phyloP scores from a whole-genome alignment of 2,797 vertebrate species.

The Sphenopsis melanotis region DNA sequence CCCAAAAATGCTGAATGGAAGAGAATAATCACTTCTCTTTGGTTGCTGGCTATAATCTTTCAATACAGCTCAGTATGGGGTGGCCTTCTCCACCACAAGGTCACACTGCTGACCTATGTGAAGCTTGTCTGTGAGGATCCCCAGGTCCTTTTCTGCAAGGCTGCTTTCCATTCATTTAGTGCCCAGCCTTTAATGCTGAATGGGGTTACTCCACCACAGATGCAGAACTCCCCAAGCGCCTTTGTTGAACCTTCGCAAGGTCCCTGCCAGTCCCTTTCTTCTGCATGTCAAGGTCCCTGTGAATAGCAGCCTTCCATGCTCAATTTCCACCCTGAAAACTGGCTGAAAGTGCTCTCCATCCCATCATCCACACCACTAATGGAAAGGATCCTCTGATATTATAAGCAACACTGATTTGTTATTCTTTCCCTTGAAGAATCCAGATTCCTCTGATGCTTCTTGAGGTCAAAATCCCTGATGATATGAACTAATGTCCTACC shows the following conservation, averaged over 20 bases:
- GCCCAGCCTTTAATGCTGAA: not conserved
- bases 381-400: not conserved
- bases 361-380: not conserved
- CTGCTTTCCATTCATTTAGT: not conserved
- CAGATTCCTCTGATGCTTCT: not conserved
- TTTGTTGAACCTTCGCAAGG: not conserved
- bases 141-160: not conserved
- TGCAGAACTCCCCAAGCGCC: not conserved
- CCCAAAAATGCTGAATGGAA: not conserved
- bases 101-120: constrained; percentile 18
- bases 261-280: not conserved
- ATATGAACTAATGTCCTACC: not conserved
- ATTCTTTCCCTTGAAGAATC: not conserved
- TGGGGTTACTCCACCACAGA: not conserved
- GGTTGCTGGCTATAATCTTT: not conserved
- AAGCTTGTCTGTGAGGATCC: not conserved
- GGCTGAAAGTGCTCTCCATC: not conserved
- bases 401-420: not conserved
- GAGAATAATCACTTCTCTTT: not conserved
- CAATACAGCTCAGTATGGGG: not conserved
- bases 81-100: not conserved
- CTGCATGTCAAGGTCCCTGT: not conserved
- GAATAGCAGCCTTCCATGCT: not conserved
- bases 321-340: not conserved
- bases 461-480: not conserved